Conservation (phyloP, 2,113 vertebrate genomes). For the Mesitornis unicolor region DNA sequence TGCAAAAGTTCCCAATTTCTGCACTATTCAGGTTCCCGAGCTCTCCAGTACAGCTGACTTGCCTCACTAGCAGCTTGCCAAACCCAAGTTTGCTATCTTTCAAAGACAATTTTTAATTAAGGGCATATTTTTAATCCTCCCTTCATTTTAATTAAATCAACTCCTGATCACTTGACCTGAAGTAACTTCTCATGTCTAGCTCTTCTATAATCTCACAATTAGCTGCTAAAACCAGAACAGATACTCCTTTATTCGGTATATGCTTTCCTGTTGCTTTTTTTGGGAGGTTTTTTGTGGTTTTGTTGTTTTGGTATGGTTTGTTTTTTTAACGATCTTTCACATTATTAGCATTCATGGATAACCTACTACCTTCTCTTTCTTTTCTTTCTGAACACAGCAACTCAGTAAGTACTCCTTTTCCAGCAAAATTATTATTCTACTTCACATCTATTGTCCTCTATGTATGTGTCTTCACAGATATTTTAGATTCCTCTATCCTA, state of each 20-base stretch:
- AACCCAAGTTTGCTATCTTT: neutral
- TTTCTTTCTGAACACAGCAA: neutral
- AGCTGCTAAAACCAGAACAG: neutral
- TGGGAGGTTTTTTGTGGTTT: neutral
- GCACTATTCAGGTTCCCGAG: neutral
- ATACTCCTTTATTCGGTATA: neutral
- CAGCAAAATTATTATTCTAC: neutral
- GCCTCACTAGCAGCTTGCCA: neutral
- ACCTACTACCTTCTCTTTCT: neutral
- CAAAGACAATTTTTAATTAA: slow-evolving; percentile 4
- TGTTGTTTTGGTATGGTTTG: neutral
- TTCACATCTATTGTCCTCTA: neutral
- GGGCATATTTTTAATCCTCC: neutral
- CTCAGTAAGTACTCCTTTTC: neutral
- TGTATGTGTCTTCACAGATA: neutral
- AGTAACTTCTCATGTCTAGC: neutral
- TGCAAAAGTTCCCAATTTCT: neutral
- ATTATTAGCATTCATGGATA: neutral
- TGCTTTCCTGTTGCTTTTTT: neutral
- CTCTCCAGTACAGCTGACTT: neutral
- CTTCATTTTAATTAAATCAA: neutral
- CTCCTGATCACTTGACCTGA: neutral
- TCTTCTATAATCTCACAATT: neutral
- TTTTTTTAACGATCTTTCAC: neutral
- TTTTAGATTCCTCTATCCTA: neutral